Base-by-base conservation (phyloP, 2,797 vertebrate species). In the Meriones psammophilus region DNA sequence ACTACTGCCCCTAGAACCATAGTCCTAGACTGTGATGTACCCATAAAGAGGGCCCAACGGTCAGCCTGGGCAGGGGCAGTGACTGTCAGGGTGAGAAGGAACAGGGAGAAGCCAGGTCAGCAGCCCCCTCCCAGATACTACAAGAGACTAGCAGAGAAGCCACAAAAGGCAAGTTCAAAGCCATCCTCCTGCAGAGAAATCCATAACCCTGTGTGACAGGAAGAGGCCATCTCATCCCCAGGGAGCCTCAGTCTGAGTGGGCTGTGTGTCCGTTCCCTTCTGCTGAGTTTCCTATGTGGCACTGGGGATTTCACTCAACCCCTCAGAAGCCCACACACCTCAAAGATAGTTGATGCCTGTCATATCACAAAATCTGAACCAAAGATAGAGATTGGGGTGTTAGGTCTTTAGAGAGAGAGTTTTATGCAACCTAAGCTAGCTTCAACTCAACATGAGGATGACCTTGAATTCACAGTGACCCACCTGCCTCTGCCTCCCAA, bases 281-380 rank as follows among this genome's bases (percentile, higher is more conserved):
- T 83, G 14, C n/a, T 64, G 62, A 81, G 68, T 54, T 78, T 88
- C 78, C 83, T 20, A 12, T 2, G 5, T 96, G 89, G 97, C 95
- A 89, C 96, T 98, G 89, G 88, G 18, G 0, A 0, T 50, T 58
- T 97, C 0, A 0, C 3, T 58, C 56, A 17, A 17, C 56, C 56
- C 56, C 56, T 17, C 56, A 14, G 64, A 42, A 10, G 77, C 22
- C 28, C 1, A 4, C 18, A 3, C 3, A 6, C 33, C 36, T 71
- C 74, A 36, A 58, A 83, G 85, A 50, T 46, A n/a, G 54, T 56
- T 50, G 15, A 18, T 20, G 5, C 58, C 56, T 62, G 30, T 9
- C 56, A n/a, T 89, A 77, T 0, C 50, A 30, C 66, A 89, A 54
- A 79, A 66, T 18, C 46, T 28, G 28, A 73, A 68, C 85, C 22